phyloP scores from a whole-genome alignment of 2,797 vertebrate species.

The Thalassophryne amazonica region DNA sequence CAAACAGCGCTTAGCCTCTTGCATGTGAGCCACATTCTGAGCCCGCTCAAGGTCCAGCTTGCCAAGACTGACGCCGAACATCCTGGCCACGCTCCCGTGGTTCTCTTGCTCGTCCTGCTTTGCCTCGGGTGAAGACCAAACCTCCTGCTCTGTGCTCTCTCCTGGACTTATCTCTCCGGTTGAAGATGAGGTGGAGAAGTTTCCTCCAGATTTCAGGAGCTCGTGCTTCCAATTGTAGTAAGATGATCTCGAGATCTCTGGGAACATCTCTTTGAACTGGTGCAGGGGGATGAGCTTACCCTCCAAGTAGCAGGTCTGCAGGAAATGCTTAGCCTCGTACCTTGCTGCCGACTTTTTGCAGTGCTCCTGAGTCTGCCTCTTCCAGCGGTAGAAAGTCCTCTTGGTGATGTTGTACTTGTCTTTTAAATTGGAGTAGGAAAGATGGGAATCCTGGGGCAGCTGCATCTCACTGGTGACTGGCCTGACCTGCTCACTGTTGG shows the following conservation, averaged over 20 bases:
- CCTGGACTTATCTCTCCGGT: conserved; percentile 70
- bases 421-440: conserved; percentile 85
- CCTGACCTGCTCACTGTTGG: conserved; percentile 52
- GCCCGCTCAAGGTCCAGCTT: conserved; percentile 65
- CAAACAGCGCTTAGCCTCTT: conserved; percentile 89
- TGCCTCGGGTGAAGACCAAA: conserved; percentile 76
- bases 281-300: conserved; percentile 87
- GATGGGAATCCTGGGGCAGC: conserved; percentile 73
- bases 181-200: conserved; percentile 62
- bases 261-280: conserved; percentile 90
- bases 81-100: conserved; percentile 60
- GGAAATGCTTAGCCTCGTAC: conserved; percentile 92
- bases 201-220: conserved; percentile 75
- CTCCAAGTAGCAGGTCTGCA: conserved; percentile 86
- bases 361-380: conserved; percentile 88
- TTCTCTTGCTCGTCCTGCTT: conserved; percentile 52
- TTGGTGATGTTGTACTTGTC: conserved; percentile 90
- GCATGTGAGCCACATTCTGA: conserved; percentile 83
- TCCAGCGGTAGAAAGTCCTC: conserved; percentile 95
- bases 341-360: conserved; percentile 87
- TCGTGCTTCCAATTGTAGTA: conserved; percentile 98
- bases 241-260: conserved; percentile 91
- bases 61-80: conserved; percentile 62
- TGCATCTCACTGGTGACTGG: conserved; percentile 74
- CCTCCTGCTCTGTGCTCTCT: conserved; percentile 74